These are phyloP conservation scores for Redunca redunca DNA, from an alignment of 2,113 vertebrate species.

Conservation along the genomic window DNA sequence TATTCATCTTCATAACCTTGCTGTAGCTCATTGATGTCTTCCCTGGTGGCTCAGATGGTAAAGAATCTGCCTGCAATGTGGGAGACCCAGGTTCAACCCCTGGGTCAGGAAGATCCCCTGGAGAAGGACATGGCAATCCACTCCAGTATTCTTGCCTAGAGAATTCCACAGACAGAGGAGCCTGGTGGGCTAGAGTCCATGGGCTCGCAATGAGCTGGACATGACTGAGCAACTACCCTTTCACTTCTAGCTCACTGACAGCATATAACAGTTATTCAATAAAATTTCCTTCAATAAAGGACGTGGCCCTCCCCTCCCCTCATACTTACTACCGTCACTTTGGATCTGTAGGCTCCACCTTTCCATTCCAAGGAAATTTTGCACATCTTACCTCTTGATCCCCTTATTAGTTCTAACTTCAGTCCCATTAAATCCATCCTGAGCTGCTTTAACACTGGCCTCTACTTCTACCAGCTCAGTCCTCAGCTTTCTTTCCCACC, in stretches of 20 bases:
- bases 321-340: background rate
- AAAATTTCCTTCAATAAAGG: background rate
- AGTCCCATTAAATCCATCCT: background rate
- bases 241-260: background rate
- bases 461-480: background rate
- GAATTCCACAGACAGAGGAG: background rate
- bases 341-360: background rate
- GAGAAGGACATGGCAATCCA: background rate
- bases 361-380: background rate
- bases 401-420: background rate
- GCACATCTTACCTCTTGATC: background rate
- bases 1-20: background rate
- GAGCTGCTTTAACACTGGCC: background rate
- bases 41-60: background rate
- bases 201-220: background rate
- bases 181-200: background rate
- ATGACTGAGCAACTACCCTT: background rate
- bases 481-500: conserved; percentile 70
- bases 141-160: background rate
- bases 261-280: background rate
- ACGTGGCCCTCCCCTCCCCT: background rate
- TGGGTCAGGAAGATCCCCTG: background rate
- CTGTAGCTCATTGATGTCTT: background rate
- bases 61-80: background rate
- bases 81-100: background rate